Conservation (phyloP, 37 sponge, comb jelly and placozoan species). For the Hormiphora californensis region DNA sequence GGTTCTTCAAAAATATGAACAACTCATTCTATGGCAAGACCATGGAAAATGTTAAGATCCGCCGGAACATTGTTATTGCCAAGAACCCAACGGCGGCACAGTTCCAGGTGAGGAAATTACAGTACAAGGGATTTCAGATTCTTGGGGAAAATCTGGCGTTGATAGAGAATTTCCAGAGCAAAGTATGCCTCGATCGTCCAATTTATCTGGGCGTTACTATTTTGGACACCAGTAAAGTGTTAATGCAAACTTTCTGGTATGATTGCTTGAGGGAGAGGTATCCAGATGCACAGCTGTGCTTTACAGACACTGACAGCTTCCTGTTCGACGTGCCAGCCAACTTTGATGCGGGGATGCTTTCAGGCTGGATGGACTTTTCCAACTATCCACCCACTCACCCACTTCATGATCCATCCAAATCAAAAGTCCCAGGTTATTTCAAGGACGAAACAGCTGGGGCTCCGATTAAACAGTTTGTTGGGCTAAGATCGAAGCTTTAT, state of each 20-base stretch:
- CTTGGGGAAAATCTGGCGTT: background rate
- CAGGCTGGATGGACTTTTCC: background rate
- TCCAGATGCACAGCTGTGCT: background rate
- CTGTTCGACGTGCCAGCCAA: background rate
- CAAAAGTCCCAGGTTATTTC: slow-evolving; percentile 14
- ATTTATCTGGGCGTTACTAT: slow-evolving; percentile 18
- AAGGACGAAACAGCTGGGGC: slow-evolving; percentile 3
- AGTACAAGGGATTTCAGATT: background rate
- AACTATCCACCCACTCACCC: background rate
- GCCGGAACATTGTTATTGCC: background rate
- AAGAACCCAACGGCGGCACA: too few species aligned
- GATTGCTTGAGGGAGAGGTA: background rate
- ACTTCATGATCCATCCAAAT: background rate
- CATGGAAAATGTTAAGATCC: slow-evolving; percentile 37
- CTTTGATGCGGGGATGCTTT: background rate
- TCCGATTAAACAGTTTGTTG: background rate
- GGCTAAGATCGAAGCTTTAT: slow-evolving; percentile 26
- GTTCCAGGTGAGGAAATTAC: background rate
- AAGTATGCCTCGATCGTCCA: background rate
- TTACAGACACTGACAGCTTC: slow-evolving; percentile 2
- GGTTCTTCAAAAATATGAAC: background rate
- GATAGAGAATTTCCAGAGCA: background rate
- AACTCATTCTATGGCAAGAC: slow-evolving; percentile 36
- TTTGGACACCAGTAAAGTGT: background rate
- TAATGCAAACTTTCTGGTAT: slow-evolving; percentile 42